Conservation (phyloP, 2,888 invertebrate genomes). For the Siphlonurus alternatus region DNA sequence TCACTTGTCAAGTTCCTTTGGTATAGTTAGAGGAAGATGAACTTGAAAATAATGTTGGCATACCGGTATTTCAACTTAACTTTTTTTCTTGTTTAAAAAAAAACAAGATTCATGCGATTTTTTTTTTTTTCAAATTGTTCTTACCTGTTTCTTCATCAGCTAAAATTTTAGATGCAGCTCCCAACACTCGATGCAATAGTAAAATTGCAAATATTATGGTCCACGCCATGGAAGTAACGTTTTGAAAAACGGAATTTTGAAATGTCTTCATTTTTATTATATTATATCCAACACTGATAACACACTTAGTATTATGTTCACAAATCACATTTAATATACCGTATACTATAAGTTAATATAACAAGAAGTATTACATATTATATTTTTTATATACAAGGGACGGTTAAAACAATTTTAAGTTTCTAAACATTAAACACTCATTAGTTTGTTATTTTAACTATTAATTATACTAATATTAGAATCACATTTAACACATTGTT, state of each 20-base stretch:
- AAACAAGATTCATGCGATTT: background rate
- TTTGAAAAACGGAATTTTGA: background rate
- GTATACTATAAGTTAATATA: no score
- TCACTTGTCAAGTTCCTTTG: no score
- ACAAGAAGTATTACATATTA: no score
- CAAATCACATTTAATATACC: background rate
- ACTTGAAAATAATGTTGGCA: background rate
- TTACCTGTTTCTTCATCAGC: background rate
- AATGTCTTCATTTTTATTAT: background rate
- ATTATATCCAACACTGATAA: no score
- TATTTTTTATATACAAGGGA: no score
- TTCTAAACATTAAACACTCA: no score
- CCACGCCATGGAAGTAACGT: background rate
- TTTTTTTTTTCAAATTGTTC: background rate
- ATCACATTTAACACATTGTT: no score
- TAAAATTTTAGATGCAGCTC: background rate
- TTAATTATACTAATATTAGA: no score
- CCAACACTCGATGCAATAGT: background rate
- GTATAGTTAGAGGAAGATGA: background rate
- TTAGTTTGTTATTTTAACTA: no score
- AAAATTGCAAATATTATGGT: background rate
- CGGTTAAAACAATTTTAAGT: no score
- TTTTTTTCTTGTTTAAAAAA: background rate
- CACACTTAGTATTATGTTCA: background rate
- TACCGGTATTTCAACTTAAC: background rate